A percentile compares a stretch with the other conserved stretches of the same genome.
These are phyloP conservation scores for Tipula confusa DNA, from an alignment of 2,888 invertebrate species.

Conservation along the genomic window DNA sequence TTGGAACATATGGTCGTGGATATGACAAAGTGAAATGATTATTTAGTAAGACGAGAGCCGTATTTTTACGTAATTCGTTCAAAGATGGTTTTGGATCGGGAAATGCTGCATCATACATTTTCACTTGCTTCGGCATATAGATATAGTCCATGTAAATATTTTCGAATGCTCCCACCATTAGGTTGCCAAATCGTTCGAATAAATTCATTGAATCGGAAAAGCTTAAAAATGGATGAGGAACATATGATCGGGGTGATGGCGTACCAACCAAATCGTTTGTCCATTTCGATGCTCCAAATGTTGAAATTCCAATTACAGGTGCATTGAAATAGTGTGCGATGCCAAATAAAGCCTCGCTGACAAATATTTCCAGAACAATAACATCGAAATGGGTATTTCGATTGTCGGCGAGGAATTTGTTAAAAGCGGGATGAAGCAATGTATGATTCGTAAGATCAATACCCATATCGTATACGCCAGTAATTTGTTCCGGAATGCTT, in stretches of 20 bases:
- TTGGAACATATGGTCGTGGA: constrained; percentile 46
- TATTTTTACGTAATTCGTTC: constrained; percentile 38
- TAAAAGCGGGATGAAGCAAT: constrained; percentile 39
- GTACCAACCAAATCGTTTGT: constrained; percentile 21
- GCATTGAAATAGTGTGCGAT: constrained; percentile 44
- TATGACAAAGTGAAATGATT: constrained; percentile 45
- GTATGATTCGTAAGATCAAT: constrained; percentile 36
- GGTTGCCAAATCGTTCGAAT: constrained; percentile 26
- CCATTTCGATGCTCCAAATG: constrained; percentile 26
- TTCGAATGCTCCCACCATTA: neutral
- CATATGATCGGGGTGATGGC: constrained; percentile 5
- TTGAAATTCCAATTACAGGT: constrained; percentile 42
- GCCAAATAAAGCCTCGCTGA: constrained; percentile 44
- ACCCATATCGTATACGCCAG: neutral
- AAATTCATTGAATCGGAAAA: constrained; percentile 30
- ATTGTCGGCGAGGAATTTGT: constrained; percentile 42
- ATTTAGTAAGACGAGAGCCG: constrained; percentile 45
- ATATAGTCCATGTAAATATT: constrained; percentile 39
- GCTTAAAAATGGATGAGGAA: constrained; percentile 30
- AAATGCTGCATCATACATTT: constrained; percentile 42
- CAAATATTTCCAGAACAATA: constrained; percentile 46
- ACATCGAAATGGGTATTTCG: constrained; percentile 44
- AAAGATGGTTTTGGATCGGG: constrained; percentile 40
- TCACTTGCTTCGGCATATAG: constrained; percentile 41
- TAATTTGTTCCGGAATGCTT: neutral